A percentile compares a stretch with the other conserved stretches of the same genome.
These are phyloP conservation scores for Spheniscus mendiculus DNA, from an alignment of 2,113 vertebrate species.

Conservation along the genomic window DNA sequence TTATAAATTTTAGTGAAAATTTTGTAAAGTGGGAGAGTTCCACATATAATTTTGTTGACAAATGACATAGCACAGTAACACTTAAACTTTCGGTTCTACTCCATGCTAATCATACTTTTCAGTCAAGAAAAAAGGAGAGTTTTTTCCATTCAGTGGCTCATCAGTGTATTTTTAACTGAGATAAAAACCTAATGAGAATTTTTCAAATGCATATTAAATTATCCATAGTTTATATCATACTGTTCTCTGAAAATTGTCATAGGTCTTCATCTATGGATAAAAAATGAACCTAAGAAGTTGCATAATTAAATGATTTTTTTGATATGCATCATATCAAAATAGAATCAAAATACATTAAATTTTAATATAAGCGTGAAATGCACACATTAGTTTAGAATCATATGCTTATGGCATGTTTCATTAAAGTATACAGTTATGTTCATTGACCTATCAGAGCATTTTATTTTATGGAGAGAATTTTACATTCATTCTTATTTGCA, in stretches of 20 bases:
- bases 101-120: not conserved
- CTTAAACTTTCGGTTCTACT: not conserved
- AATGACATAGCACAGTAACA: not conserved
- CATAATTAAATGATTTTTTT: no score
- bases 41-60: not conserved
- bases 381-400: not conserved
- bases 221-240: not conserved
- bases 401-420: not conserved
- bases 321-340: not conserved
- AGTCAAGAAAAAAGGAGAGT: not conserved
- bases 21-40: not conserved
- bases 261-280: not conserved
- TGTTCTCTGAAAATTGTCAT: not conserved
- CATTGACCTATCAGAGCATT: not conserved
- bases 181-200: not conserved
- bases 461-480: not conserved
- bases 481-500: not conserved
- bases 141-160: not conserved
- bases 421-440: not conserved
- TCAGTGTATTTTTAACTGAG: not conserved
- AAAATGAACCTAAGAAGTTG: not conserved
- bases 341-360: not conserved
- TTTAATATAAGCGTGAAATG: not conserved
- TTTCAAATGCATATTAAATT: not conserved
- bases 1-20: not conserved